phyloP scores from a whole-genome alignment of 1,140 invertebrate genomes.

The Zaprionus gabonicus region DNA sequence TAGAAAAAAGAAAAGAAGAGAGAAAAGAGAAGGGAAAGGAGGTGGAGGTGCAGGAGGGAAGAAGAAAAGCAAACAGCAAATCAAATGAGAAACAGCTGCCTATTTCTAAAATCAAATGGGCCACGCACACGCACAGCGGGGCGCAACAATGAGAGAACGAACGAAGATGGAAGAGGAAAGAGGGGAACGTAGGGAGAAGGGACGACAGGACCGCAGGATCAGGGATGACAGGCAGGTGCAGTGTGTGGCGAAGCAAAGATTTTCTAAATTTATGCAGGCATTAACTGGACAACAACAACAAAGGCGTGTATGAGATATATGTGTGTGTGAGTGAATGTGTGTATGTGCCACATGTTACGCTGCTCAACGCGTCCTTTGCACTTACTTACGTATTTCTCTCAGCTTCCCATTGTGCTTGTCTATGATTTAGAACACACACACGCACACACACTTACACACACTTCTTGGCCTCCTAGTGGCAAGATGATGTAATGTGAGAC shows the following conservation, averaged over 20 bases:
- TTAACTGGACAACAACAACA: constrained; percentile 43
- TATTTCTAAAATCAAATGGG: constrained; percentile 53
- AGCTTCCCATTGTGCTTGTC: neutral
- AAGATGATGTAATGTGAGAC: constrained; percentile 42
- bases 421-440: constrained; percentile 8
- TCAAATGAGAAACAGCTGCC: constrained; percentile 57
- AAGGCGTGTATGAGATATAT: constrained; percentile 9
- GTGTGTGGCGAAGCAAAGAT: constrained; percentile 13
- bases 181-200: neutral
- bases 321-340: neutral
- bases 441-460: neutral
- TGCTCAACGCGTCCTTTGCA: constrained; percentile 1
- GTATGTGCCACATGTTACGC: neutral
- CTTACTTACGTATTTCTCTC: neutral
- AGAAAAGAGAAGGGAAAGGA: neutral
- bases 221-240: constrained; percentile 9
- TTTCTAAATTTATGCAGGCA: constrained; percentile 51
- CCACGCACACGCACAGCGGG: constrained; percentile 45
- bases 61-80: constrained; percentile 34
- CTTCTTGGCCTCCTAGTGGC: neutral
- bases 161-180: neutral
- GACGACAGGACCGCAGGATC: neutral
- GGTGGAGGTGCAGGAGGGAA: neutral
- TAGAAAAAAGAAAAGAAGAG: constrained; percentile 15
- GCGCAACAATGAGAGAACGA: neutral